phyloP scores from a whole-genome alignment of 2,888 invertebrate species.

The Gibbula magus region DNA sequence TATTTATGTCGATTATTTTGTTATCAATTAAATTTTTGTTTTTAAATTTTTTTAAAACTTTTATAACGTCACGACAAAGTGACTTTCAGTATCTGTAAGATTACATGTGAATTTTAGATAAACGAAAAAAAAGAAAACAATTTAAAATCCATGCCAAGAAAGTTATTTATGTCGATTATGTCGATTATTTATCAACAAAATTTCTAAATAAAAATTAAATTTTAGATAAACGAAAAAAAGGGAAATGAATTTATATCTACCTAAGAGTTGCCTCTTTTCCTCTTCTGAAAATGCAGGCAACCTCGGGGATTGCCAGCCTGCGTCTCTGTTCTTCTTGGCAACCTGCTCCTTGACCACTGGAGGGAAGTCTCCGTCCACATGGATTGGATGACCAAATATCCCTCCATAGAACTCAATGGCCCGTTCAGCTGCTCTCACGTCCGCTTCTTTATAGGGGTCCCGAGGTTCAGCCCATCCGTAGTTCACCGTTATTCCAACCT shows the following conservation, averaged over 20 bases:
- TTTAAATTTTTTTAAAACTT: no score
- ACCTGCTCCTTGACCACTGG: conserved; percentile 56
- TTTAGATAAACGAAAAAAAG: no score
- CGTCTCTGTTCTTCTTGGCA: conserved; percentile 52
- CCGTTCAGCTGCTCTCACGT: conserved; percentile 61
- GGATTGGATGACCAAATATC: conserved; percentile 70
- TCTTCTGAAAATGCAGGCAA: conserved; percentile 69
- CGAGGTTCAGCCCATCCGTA: conserved; percentile 60
- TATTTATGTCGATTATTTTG: no score
- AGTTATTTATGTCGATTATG: no score
- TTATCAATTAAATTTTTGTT: no score
- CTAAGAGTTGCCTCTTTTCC: conserved; percentile 65
- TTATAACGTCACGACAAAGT: no score
- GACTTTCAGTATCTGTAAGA: no score
- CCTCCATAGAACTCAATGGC: conserved; percentile 61
- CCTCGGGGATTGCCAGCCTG: conserved; percentile 56
- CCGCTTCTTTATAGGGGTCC: conserved; percentile 53
- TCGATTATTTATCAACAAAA: background rate
- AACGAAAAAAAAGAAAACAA: no score
- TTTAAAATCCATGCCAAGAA: no score
- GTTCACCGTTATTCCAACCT: conserved; percentile 35
- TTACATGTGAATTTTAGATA: no score
- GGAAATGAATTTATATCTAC: conserved; percentile 46
- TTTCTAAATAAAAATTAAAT: background rate
- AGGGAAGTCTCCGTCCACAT: conserved; percentile 77